Base-by-base conservation (phyloP, 2,113 vertebrate genomes). In the Phyllostomus hastatus region DNA sequence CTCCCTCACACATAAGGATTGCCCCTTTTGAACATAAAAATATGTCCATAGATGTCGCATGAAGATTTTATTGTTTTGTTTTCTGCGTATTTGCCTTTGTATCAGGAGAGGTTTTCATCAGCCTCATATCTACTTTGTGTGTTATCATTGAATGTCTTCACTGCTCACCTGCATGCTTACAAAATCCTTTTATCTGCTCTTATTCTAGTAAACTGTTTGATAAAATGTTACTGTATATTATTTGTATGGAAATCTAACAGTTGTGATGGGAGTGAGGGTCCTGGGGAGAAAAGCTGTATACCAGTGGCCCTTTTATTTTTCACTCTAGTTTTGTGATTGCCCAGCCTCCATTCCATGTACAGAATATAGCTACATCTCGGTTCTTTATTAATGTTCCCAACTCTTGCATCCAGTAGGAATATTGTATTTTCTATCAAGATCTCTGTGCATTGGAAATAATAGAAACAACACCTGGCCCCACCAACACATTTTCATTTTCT, bases 321-420 rank as follows among this genome's bases (percentile, higher is more conserved):
- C 4, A 2, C n/a, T 8, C 31, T 0, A 3, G 35, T 26, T n/a
- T 8, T 22, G 59, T 12, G 38, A 8, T 3, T 57, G 0, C 19
- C 16, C 11, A 15, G 20, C 64, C 33, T 66, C 19, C 3, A 0
- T 5, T 22, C 12, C n/a, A 12, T 2, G 20, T 24, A 8, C 12
- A 14, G 4, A n/a, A 52, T 1, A 11, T 26, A 24, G 16, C 54
- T 22, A 1, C 3, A 2, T 16, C 41, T 46, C 3, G 3, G 7
- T 24, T 72, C 43, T 43, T 16, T 6, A 20, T 61, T 24, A 1
- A 3, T 15, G 78, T n/a, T 31, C 1, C 41, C 5, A 12, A 14
- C 17, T 24, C 73, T 4, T 12, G 14, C 24, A 4, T 66, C 48
- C 7, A 4, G 41, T 2, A 20, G 79, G 57, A 46, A 43, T 19